Evolutionary conservation across 2,113 vertebrate genomes (phyloP).

Genomic region (Uropsilus gracilis): DNA sequence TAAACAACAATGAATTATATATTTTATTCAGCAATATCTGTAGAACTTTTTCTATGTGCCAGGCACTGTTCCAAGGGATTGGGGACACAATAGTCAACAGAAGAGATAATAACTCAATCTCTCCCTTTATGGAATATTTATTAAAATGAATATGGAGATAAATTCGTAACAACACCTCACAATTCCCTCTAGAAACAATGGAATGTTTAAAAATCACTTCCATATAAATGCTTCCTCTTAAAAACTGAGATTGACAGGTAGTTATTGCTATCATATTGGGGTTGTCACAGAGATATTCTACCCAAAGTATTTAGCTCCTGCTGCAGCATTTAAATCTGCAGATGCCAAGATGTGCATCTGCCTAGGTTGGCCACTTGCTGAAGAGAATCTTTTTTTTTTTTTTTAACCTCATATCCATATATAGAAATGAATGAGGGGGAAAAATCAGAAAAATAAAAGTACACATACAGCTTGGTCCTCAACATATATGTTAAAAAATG

Average conservation of each 20-base stretch:
- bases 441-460: neutral
- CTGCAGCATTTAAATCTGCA: neutral
- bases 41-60: neutral
- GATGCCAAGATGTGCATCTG: neutral
- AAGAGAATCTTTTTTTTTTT: neutral
- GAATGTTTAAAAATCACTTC: neutral
- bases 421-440: neutral
- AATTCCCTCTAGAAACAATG: slow-evolving; percentile 37
- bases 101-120: neutral
- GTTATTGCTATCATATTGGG: neutral
- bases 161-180: neutral
- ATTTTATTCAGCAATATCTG: neutral
- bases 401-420: neutral
- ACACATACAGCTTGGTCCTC: neutral
- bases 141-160: neutral
- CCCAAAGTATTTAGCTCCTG: neutral
- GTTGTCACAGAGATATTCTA: neutral
- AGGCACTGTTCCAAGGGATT: neutral
- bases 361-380: neutral
- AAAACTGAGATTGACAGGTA: slow-evolving; percentile 4
- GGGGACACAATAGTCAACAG: neutral
- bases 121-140: neutral
- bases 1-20: neutral
- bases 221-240: neutral
- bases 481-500: neutral